phyloP scores from a whole-genome alignment of 2,113 vertebrate species.

The Noctilio leporinus region DNA sequence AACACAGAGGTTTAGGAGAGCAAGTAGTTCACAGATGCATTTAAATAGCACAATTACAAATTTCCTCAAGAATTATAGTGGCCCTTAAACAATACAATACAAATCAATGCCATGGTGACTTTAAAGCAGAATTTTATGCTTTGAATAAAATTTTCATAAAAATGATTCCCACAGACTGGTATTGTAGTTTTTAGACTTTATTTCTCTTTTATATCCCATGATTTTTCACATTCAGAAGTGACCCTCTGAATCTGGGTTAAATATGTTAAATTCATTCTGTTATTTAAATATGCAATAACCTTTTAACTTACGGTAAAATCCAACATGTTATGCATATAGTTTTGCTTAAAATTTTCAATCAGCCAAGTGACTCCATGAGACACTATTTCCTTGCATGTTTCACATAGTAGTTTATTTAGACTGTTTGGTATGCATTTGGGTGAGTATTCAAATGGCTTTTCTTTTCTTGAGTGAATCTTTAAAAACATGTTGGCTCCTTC shows the following conservation, averaged over 20 bases:
- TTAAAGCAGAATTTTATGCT: constrained; percentile 7
- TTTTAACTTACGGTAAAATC: not conserved
- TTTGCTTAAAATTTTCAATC: constrained; percentile 4
- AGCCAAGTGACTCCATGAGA: not conserved
- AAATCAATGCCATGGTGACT: not conserved
- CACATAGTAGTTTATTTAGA: not conserved
- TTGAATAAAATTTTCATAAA: constrained; percentile 18
- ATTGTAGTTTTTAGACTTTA: not conserved
- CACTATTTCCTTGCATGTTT: not conserved
- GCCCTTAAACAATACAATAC: not conserved
- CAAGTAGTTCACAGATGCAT: not conserved
- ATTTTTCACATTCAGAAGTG: constrained; percentile 27
- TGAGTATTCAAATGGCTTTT: not conserved
- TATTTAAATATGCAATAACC: not conserved
- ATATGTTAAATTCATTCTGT: not conserved
- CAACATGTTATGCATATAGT: not conserved
- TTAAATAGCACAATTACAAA: not conserved
- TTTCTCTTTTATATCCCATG: not conserved
- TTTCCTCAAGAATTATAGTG: constrained; percentile 14
- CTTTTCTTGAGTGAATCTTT: not conserved
- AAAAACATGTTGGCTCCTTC: not conserved
- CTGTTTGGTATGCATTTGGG: not conserved
- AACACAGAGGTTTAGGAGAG: not conserved
- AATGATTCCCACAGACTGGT: not conserved
- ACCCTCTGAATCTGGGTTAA: not conserved